phyloP scores from a whole-genome alignment of 1,140 invertebrate species.

The Orchestia grillus region DNA sequence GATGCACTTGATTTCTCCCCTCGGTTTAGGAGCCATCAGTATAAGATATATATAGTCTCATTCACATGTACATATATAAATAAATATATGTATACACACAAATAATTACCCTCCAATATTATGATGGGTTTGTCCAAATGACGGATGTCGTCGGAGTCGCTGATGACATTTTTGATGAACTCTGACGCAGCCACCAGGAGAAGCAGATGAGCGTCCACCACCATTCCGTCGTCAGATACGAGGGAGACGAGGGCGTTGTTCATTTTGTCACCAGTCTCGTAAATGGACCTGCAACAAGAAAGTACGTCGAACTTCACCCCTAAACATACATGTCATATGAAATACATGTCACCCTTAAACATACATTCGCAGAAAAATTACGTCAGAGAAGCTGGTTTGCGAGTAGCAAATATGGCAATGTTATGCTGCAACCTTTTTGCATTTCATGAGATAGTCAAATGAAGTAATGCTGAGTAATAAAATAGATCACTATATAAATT shows the following conservation, averaged over 20 bases:
- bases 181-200: background rate
- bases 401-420: background rate
- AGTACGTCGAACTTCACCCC: background rate
- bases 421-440: background rate
- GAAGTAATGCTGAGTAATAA: background rate
- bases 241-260: background rate
- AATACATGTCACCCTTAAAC: background rate
- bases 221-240: background rate
- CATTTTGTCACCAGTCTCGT: conserved; percentile 4
- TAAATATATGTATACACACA: too few species aligned
- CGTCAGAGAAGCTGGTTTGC: background rate
- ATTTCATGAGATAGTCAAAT: background rate
- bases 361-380: background rate
- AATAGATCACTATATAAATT: background rate
- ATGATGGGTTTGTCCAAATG: background rate
- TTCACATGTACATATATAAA: too few species aligned
- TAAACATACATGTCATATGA: background rate
- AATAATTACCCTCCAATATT: background rate
- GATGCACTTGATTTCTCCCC: too few species aligned
- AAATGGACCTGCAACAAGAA: background rate
- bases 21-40: too few species aligned
- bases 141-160: conserved; percentile 1
- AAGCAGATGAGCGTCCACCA: background rate
- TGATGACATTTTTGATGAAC: conserved; percentile 2
- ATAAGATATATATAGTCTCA: too few species aligned